Conservation (phyloP, 2,888 invertebrate genomes). For the Druceiella hillmani region DNA sequence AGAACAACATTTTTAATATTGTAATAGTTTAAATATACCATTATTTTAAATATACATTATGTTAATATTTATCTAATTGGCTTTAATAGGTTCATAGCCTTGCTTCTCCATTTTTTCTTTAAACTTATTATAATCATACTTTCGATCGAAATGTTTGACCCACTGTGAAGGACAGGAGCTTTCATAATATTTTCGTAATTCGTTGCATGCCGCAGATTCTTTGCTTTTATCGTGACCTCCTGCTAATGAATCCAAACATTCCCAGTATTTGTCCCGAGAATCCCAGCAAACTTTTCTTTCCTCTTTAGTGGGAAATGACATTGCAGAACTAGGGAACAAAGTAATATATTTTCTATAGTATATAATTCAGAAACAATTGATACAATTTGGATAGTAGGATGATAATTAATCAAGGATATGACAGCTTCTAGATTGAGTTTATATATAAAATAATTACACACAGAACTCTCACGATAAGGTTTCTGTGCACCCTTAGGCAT, state of each 20-base stretch:
- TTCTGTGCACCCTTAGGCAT: no score
- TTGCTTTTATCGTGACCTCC: constrained; percentile 53
- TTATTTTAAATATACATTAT: constrained; percentile 32
- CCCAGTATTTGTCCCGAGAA: constrained; percentile 83
- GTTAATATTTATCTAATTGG: no score
- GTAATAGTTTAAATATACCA: no score
- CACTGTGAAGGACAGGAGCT: constrained; percentile 75
- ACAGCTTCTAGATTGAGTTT: no score
- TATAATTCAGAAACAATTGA: constrained; percentile 1
- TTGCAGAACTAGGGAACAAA: constrained; percentile 30
- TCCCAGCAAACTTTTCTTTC: constrained; percentile 80
- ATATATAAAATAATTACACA: no score
- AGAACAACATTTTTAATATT: no score
- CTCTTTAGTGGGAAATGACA: constrained; percentile 79
- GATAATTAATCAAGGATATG: no score
- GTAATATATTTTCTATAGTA: neutral
- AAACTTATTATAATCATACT: constrained; percentile 80
- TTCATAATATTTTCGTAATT: constrained; percentile 70
- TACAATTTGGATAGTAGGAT: no score
- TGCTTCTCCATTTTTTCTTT: constrained; percentile 82
- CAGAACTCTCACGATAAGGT: no score
- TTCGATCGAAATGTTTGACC: constrained; percentile 93
- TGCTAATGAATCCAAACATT: constrained; percentile 85
- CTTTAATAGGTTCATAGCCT: constrained; percentile 76
- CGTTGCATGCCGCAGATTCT: constrained; percentile 55